These are phyloP conservation scores for Papilio machaon DNA, from an alignment of 1,140 invertebrate genomes.

Conservation along the genomic window DNA sequence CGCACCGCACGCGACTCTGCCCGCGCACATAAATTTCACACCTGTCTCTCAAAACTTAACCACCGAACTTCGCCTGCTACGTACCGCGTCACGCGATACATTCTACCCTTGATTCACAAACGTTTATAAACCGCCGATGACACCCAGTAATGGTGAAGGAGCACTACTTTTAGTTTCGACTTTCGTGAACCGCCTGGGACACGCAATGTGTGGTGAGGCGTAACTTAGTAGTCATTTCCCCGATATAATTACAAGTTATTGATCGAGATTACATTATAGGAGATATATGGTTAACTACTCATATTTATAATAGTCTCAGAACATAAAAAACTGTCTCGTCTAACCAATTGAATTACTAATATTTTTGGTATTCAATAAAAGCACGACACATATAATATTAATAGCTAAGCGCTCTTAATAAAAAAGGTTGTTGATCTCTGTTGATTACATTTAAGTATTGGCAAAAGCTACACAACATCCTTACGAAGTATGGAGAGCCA, in stretches of 20 bases:
- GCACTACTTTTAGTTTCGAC: constrained; percentile 18
- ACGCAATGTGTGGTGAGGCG: constrained; percentile 24
- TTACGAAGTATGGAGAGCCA: not conserved
- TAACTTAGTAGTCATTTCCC: constrained; percentile 19
- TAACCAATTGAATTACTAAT: too few species aligned
- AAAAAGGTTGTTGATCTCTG: too few species aligned
- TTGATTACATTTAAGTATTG: too few species aligned
- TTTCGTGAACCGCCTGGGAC: not conserved
- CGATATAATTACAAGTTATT: constrained; percentile 24
- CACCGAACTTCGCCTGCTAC: not conserved
- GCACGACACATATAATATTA: too few species aligned
- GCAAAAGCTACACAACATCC: not conserved
- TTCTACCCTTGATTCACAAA: constrained; percentile 1
- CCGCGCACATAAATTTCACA: constrained; percentile 25
- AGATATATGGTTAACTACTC: not conserved
- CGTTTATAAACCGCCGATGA: constrained; percentile 1
- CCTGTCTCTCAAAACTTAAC: constrained; percentile 13
- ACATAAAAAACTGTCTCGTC: not conserved
- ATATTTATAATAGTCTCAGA: not conserved
- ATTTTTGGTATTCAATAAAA: too few species aligned
- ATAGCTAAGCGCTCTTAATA: too few species aligned
- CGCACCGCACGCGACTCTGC: constrained; percentile 2
- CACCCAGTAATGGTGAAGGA: constrained; percentile 24
- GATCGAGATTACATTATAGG: not conserved
- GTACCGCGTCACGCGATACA: constrained; percentile 19